Evolutionary conservation across 1,140 invertebrate species (phyloP).

Genomic region (Anagrus nilaparvatae): DNA sequence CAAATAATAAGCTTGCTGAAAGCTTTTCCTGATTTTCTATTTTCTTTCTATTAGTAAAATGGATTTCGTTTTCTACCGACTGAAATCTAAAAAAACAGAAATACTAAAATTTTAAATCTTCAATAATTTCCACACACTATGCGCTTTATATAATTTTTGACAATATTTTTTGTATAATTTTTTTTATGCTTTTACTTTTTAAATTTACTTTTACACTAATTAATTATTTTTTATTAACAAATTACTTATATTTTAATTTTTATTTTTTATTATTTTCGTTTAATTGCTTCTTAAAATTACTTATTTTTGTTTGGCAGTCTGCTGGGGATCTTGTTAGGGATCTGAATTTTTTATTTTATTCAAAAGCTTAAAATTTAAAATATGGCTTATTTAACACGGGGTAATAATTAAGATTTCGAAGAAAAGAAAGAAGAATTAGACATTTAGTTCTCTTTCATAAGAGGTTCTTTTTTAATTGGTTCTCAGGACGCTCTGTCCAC

Average conservation of each 20-base stretch:
- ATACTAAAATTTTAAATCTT: not conserved
- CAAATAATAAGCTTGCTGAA: too few relatives aligned
- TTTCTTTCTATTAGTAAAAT: too few relatives aligned
- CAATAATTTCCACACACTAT: not conserved
- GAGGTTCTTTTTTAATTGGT: too few relatives aligned
- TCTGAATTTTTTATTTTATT: not conserved
- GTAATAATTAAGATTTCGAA: too few relatives aligned
- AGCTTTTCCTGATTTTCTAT: too few relatives aligned
- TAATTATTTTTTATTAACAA: not conserved
- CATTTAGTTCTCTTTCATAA: constrained; percentile 7
- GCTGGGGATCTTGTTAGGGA: not conserved
- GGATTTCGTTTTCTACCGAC: not conserved
- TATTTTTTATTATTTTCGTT: not conserved
- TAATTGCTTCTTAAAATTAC: not conserved
- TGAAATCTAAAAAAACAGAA: not conserved
- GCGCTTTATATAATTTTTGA: not conserved
- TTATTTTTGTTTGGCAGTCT: not conserved
- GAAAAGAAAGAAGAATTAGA: too few relatives aligned
- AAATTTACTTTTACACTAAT: not conserved
- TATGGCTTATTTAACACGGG: constrained; percentile 6
- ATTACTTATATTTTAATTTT: too few relatives aligned
- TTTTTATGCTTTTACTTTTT: not conserved
- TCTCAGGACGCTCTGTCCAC: too few relatives aligned
- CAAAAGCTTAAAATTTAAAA: constrained; percentile 7
- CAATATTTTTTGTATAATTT: not conserved